Evolutionary conservation across 2,113 vertebrate species (phyloP).

Genomic region (Athene cunicularia): DNA sequence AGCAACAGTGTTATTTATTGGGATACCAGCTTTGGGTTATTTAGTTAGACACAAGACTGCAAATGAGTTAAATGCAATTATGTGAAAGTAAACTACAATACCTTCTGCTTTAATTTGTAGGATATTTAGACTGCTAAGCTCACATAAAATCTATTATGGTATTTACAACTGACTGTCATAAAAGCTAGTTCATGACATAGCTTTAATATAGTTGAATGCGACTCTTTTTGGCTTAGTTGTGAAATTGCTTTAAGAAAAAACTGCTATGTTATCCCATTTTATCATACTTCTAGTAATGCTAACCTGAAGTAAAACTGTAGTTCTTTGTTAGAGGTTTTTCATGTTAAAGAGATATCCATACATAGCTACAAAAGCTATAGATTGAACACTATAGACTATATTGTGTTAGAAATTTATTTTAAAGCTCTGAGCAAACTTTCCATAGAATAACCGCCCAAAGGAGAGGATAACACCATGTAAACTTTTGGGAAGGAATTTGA

Average conservation of each 20-base stretch:
- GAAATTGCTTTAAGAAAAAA: conserved; percentile 43
- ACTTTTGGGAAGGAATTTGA: background rate
- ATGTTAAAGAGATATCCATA: background rate
- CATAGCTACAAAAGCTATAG: background rate
- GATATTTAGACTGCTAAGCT: background rate
- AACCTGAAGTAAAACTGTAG: background rate
- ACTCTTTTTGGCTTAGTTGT: conserved; percentile 40
- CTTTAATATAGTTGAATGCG: conserved; percentile 9
- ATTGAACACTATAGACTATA: background rate
- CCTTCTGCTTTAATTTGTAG: conserved; percentile 18
- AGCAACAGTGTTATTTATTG: background rate
- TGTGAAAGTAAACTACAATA: background rate
- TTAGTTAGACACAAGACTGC: background rate
- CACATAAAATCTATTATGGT: background rate
- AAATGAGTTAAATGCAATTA: conserved; percentile 13
- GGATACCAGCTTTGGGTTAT: background rate
- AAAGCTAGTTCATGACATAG: background rate
- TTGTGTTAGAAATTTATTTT: background rate
- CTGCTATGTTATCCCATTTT: background rate
- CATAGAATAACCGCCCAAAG: background rate
- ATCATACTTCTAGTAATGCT: background rate
- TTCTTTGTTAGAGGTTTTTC: conserved; percentile 1
- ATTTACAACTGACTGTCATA: background rate
- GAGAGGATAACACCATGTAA: background rate
- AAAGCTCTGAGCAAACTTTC: background rate